A percentile compares a stretch with the other conserved stretches of the same genome.
These are phyloP conservation scores for Tholera decimalis DNA, from an alignment of 2,888 invertebrate species.

Conservation along the genomic window DNA sequence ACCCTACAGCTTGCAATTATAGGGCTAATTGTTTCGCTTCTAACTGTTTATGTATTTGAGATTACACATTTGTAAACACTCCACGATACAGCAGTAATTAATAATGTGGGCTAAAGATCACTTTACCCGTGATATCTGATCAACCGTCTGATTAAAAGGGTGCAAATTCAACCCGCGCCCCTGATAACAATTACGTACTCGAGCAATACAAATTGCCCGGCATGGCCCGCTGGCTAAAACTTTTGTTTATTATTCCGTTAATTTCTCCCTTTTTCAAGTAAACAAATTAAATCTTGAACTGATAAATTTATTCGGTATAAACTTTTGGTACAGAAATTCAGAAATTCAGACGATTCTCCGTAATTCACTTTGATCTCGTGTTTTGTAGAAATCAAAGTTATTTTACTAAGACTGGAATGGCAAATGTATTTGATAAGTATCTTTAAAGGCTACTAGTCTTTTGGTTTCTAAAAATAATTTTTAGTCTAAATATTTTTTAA, in stretches of 20 bases:
- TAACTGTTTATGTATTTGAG: no score
- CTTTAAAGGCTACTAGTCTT: neutral
- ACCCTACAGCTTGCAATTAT: no score
- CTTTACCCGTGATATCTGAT: conserved; percentile 20
- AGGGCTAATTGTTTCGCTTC: no score
- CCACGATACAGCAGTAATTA: no score
- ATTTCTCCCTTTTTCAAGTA: conserved; percentile 39
- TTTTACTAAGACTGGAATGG: conserved; percentile 26
- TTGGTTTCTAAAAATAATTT: conserved; percentile 2
- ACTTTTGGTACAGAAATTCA: conserved; percentile 53
- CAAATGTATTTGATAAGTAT: conserved; percentile 16
- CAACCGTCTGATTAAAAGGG: conserved; percentile 26
- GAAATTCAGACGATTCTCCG: conserved; percentile 56
- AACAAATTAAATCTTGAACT: conserved; percentile 57
- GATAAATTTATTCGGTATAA: conserved; percentile 59
- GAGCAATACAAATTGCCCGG: conserved; percentile 50
- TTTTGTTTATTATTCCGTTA: conserved; percentile 54
- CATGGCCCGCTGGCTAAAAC: conserved; percentile 25
- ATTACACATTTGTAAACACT: no score
- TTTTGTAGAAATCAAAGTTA: conserved; percentile 53
- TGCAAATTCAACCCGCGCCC: conserved; percentile 4
- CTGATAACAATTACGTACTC: conserved; percentile 41
- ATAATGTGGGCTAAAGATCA: no score
- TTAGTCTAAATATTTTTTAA: neutral
- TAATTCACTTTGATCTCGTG: conserved; percentile 62